These are phyloP conservation scores for Drosophila biarmipes DNA, from an alignment of 1,140 invertebrate species.

Conservation along the genomic window DNA sequence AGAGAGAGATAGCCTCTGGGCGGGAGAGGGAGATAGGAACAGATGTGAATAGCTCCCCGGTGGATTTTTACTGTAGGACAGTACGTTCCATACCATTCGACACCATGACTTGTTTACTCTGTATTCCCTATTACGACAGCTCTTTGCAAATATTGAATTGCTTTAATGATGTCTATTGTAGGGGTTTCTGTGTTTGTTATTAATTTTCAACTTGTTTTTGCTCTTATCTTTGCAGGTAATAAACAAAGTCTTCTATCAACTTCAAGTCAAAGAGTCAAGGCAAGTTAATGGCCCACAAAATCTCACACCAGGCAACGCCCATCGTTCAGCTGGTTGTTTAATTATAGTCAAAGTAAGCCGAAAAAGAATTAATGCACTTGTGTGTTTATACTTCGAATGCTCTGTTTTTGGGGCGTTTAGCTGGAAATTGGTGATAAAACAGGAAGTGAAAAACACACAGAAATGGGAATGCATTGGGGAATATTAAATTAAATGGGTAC, in stretches of 20 bases:
- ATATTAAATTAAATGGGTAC: no score
- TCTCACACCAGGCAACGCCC: constrained; percentile 33
- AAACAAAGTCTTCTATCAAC: constrained; percentile 32
- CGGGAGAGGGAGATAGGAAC: constrained; percentile 9
- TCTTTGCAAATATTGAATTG: constrained; percentile 37
- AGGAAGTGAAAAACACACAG: not conserved
- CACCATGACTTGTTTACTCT: constrained; percentile 7
- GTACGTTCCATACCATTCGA: constrained; percentile 14
- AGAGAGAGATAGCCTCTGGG: not conserved
- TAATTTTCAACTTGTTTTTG: constrained; percentile 19
- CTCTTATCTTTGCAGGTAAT: constrained; percentile 65
- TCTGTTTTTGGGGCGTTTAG: constrained; percentile 1
- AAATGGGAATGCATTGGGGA: not conserved
- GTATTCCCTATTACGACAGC: constrained; percentile 2
- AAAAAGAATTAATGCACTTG: not conserved
- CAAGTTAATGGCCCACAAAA: constrained; percentile 17
- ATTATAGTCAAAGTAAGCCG: constrained; percentile 14
- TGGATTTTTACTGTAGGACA: not conserved
- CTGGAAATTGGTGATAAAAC: not conserved
- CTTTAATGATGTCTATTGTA: constrained; percentile 37
- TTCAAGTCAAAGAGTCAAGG: constrained; percentile 13
- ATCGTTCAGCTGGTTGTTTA: constrained; percentile 22
- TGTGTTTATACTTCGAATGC: not conserved
- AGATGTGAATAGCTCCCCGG: constrained; percentile 34
- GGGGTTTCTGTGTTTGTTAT: constrained; percentile 21